Percentiles rank a stretch among this genome's conserved stretches.
Conservation (phyloP, 2,113 vertebrate genomes). For the Corydoras sp. region DNA sequence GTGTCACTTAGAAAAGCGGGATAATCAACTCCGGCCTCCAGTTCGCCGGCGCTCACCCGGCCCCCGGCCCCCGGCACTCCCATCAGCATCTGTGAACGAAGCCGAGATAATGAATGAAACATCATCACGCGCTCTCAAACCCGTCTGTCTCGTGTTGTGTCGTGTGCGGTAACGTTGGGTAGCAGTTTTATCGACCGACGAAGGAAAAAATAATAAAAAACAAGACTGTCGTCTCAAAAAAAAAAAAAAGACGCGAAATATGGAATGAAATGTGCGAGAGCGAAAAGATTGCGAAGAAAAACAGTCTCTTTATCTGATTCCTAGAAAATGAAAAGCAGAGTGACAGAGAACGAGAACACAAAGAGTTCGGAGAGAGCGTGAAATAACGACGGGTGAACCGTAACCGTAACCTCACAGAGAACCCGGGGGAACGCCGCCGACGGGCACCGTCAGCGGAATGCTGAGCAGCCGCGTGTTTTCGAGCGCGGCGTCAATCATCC, state of each 20-base stretch:
- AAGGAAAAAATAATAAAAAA: conserved; percentile 3
- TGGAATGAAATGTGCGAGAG: too few species aligned
- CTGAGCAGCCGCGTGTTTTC: too few species aligned
- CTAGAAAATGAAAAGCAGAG: too few species aligned
- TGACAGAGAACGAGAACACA: too few species aligned
- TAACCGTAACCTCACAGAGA: too few species aligned
- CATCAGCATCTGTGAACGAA: conserved; percentile 5
- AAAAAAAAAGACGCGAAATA: not conserved
- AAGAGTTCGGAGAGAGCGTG: too few species aligned
- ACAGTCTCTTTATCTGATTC: too few species aligned
- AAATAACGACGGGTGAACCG: too few species aligned
- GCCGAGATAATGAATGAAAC: conserved; percentile 18
- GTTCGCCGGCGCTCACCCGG: conserved; percentile 4
- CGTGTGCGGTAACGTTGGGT: not conserved
- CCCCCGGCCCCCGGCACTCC: conserved; percentile 7
- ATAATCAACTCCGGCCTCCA: conserved; percentile 15
- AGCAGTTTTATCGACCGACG: not conserved
- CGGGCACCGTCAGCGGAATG: too few species aligned
- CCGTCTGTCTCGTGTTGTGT: not conserved
- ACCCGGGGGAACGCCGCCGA: too few species aligned
- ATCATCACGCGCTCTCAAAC: not conserved
- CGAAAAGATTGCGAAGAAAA: too few species aligned
- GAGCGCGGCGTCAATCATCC: too few species aligned
- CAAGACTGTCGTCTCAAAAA: not conserved
- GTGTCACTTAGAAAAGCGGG: conserved; percentile 12